phyloP scores from a whole-genome alignment of 2,888 invertebrate genomes.

The Tethea ocularis region DNA sequence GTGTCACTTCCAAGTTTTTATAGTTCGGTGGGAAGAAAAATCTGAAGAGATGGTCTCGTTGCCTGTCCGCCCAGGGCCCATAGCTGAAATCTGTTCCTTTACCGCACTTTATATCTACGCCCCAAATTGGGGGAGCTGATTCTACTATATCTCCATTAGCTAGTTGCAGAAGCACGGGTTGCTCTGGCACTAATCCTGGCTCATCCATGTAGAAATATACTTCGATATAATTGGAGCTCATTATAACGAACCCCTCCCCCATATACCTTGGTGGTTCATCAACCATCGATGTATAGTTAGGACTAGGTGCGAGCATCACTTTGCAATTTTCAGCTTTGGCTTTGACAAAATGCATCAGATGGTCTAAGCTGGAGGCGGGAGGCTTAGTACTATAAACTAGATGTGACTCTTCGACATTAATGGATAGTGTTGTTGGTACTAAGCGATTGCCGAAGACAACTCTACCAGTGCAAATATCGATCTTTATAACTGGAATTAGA shows the following conservation, averaged over 20 bases:
- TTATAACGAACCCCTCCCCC: constrained; percentile 99
- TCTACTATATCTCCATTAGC: constrained; percentile 97
- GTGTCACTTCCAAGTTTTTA: constrained; percentile 90
- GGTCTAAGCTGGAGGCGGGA: constrained; percentile 95
- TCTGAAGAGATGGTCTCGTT: constrained; percentile 96
- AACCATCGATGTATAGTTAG: constrained; percentile 95
- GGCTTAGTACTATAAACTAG: constrained; percentile 98
- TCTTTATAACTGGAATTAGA: constrained; percentile 97
- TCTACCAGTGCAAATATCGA: constrained; percentile 95
- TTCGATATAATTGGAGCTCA: constrained; percentile 97
- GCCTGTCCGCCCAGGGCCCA: constrained; percentile 99
- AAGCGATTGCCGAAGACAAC: constrained; percentile 97
- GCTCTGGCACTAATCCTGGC: constrained; percentile 95
- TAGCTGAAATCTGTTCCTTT: constrained; percentile 98
- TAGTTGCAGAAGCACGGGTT: constrained; percentile 93
- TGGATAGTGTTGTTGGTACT: constrained; percentile 95
- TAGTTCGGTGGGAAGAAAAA: constrained; percentile 97
- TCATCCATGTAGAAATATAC: constrained; percentile 99
- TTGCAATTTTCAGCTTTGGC: constrained; percentile 97
- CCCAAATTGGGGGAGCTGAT: constrained; percentile 97
- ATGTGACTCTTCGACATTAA: constrained; percentile 96
- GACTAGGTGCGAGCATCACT: constrained; percentile 97
- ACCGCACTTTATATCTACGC: constrained; percentile 97
- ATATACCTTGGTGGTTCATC: constrained; percentile 97
- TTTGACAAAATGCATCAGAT: constrained; percentile 98